Base-by-base conservation (phyloP, 2,113 vertebrate species). In the Eudorcas thomsonii region DNA sequence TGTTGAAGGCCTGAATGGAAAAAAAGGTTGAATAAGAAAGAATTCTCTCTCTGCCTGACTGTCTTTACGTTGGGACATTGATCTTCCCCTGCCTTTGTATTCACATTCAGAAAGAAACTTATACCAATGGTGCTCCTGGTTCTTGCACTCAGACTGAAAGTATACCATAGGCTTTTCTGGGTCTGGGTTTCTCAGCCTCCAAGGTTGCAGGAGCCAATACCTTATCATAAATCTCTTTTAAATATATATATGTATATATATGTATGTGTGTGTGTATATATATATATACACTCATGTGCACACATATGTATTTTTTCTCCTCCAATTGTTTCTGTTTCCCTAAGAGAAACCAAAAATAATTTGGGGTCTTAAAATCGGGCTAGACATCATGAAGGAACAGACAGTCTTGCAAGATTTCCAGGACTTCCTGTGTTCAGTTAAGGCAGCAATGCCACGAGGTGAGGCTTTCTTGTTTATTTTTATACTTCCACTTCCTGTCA, bases 361-460 rank as follows among this genome's bases (percentile, higher is more conserved):
- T 45, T 52, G 25, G 84, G 50, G 50, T 92, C 94, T 85, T 93
- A 86, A 95, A 96, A 91, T 92, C 67, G 62, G 64, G 55, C 91
- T 93, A 96, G 87, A 96, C 87, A 95, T 85, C 93, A 92, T 91
- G 71, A 96, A 96, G 94, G 97, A 96, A 95, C 97, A 86, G 88
- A 92, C 91, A 74, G 71, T 81, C 96, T 97, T 98, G 96, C 97
- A 98, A 96, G 96, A 96, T 97, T 98, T 98, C 98, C 97, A 98
- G 96, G 59, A 96, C 97, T 98, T 98, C 97, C 98, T 98, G 98
- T 97, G 89, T 97, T 97, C 97, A 92, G 62, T 97, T 96, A 97
- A 97, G 87, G 90, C 94, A 93, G 90, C 87, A 94, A 87, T 74
- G 78, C 90, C 93, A 91, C 87, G 62, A 96, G 96, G 92, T 78